Percentiles rank a stretch among this genome's conserved stretches.
Conservation (phyloP, 1,140 invertebrate genomes). For the Acyrthosiphon pisum region DNA sequence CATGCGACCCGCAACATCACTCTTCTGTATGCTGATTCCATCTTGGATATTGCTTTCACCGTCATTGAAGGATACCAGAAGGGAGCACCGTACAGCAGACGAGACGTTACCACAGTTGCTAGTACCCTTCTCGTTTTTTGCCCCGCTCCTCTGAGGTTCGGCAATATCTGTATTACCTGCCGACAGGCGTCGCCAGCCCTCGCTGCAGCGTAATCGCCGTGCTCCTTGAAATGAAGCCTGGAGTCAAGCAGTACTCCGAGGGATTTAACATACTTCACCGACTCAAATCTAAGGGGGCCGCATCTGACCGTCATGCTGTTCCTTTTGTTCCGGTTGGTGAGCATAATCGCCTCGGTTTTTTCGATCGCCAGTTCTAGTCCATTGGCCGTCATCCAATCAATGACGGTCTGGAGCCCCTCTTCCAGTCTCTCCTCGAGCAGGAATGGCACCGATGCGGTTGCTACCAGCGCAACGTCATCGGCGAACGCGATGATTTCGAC, state of each 20-base stretch:
- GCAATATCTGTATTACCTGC: background rate
- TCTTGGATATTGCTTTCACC: background rate
- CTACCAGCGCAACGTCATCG: background rate
- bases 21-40: background rate
- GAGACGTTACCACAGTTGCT: background rate
- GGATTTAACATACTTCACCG: background rate
- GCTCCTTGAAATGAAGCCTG: background rate
- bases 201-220: background rate
- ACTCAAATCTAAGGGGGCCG: background rate
- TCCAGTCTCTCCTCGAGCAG: background rate
- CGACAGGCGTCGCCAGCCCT: background rate
- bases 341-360: background rate
- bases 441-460: background rate
- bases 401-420: background rate
- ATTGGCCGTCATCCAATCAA: background rate
- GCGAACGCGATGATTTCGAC: too few species aligned
- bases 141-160: background rate
- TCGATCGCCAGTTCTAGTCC: background rate
- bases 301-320: background rate
- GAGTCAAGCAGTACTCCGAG: background rate
- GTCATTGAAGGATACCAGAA: background rate
- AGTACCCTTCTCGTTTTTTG: background rate
- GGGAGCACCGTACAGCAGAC: background rate
- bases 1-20: background rate
- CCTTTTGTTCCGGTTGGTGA: background rate